Evolutionary conservation across 2,113 vertebrate species (phyloP).

Genomic region (Aythya baeri): DNA sequence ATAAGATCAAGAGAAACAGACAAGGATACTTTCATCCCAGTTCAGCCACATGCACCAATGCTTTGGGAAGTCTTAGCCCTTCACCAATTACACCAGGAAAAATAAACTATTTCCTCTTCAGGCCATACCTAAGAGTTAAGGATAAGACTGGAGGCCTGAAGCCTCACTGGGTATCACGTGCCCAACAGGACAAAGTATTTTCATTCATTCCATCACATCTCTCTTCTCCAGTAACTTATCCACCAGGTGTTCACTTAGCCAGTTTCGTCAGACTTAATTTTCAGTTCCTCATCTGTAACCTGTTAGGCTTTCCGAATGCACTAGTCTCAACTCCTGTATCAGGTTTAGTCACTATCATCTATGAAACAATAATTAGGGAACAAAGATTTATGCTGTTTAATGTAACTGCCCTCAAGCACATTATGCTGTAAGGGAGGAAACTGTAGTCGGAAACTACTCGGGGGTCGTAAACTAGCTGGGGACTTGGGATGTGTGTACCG

Average conservation of each 20-base stretch:
- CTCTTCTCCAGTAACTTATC: neutral
- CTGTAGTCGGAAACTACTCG: neutral
- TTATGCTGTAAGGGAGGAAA: neutral
- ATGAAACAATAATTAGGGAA: neutral
- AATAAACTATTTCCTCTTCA: neutral
- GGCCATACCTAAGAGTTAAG: conserved; percentile 35
- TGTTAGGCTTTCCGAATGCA: neutral
- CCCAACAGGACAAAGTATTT: neutral
- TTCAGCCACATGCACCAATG: neutral
- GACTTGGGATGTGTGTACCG: too few species aligned
- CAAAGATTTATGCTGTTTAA: neutral
- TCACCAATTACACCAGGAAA: conserved; percentile 18
- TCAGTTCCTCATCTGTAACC: neutral
- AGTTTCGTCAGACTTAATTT: neutral
- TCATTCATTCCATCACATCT: neutral
- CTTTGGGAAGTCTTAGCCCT: neutral
- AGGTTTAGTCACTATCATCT: neutral
- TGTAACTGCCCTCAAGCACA: neutral
- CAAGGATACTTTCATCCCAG: neutral
- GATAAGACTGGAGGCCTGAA: neutral
- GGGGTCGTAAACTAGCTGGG: too few species aligned
- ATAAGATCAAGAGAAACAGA: neutral
- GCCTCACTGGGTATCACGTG: too few species aligned
- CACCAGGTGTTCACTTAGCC: neutral
- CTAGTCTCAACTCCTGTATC: neutral